Evolutionary conservation across 92 coral and sea anemone genomes (phyloP), one percentile per base, ranked within the genome.

Genomic region (Desmophyllum pertusum): DNA sequence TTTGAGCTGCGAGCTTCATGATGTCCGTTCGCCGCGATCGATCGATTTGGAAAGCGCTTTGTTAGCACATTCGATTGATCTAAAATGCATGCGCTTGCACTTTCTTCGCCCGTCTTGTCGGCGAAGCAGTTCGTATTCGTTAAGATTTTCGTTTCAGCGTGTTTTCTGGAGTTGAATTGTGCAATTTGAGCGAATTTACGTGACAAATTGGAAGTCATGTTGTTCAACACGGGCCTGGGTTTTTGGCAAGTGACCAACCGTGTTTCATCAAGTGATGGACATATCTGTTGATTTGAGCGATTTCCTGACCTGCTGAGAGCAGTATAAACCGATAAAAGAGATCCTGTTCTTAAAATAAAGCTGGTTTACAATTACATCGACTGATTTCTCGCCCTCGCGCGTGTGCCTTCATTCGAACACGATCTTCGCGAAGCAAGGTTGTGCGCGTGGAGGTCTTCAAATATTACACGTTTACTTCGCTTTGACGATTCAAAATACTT

Each of bases 11-110:
- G 27, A 37, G 73, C 65, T 59, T 59, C 9, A 63, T n/a, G n/a
- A n/a, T n/a, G n/a, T n/a, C n/a, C n/a, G n/a, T n/a, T n/a, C n/a
- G n/a, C n/a, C n/a, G 57, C 71, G 41, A 45, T 31, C 30, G 1
- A 57, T 53, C 35, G 35, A 2, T 52, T 48, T 17, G 10, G 76
- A 80, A 80, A 80, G 51, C 65, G 84, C 84, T 50, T 68, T 35
- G 76, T 80, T 80, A 36, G 76, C 76, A 18, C 36, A 33, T 48
- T 67, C 45, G 39, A 40, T 63, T 25, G 3, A 17, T 51, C 45
- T 11, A 79, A 65, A 64, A 48, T 38, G 10, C 30, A 30, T 78
- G 71, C 76, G 65, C 14, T 80, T 69, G 84, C 84, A 50, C 1
- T 35, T 80, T 80, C 17, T 51, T 50, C 43, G 48, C 8, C 4